Conservation (phyloP, 2,888 invertebrate genomes). For the Branchipolynoe longqiensis region DNA sequence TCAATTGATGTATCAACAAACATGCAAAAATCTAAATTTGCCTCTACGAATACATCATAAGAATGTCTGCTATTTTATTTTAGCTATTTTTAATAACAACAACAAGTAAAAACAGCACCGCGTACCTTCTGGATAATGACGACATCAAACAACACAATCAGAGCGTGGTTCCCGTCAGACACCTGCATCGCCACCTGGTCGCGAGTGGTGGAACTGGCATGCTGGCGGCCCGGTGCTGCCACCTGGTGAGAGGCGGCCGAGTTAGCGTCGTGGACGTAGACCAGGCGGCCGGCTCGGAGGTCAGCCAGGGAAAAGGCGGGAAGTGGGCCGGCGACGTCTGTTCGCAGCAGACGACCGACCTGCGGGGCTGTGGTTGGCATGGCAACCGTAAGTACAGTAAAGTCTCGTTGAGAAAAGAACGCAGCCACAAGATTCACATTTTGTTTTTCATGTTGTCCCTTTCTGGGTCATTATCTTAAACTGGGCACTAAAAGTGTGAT, state of each 20-base stretch:
- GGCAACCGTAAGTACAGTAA: too few species aligned
- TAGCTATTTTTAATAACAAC: too few species aligned
- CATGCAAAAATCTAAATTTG: too few species aligned
- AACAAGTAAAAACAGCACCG: too few species aligned
- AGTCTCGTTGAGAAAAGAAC: too few species aligned
- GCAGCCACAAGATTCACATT: too few species aligned
- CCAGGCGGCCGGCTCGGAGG: neutral
- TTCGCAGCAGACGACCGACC: neutral
- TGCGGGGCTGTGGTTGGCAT: neutral
- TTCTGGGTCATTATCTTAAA: too few species aligned
- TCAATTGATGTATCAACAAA: too few species aligned
- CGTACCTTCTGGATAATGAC: conserved; percentile 14
- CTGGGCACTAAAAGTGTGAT: too few species aligned
- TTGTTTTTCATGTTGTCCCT: too few species aligned
- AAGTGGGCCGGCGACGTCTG: neutral
- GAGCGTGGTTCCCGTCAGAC: conserved; percentile 12
- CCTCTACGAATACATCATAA: too few species aligned
- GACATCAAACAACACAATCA: conserved; percentile 7
- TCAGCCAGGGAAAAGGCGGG: conserved; percentile 4
- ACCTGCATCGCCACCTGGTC: conserved; percentile 38
- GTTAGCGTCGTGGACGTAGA: conserved; percentile 6
- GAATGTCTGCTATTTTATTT: too few species aligned
- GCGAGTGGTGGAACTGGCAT: neutral
- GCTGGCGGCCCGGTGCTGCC: neutral
- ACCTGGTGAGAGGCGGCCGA: neutral